Conservation (phyloP, 2,113 vertebrate species). For the Zosterops japonicus region DNA sequence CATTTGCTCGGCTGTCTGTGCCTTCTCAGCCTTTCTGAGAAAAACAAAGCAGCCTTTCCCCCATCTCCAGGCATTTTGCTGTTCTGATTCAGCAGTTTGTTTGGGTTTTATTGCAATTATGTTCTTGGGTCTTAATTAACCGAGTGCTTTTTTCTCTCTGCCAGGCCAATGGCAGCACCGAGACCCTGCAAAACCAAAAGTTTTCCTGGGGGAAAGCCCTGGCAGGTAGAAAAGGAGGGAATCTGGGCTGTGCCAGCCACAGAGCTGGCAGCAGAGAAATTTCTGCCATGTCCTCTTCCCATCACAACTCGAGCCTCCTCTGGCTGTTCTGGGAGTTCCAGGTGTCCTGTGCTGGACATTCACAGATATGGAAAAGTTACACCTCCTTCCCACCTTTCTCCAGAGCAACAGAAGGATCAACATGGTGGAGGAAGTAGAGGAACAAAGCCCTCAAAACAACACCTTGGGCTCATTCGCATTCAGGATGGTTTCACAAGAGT, state of each 20-base stretch:
- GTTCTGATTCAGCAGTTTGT: not conserved
- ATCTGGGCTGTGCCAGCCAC: not conserved
- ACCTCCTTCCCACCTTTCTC: not conserved
- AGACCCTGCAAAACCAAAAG: not conserved
- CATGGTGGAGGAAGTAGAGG: not conserved
- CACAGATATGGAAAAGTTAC: not conserved
- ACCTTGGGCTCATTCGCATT: not conserved
- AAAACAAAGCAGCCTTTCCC: not conserved
- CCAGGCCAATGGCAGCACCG: not conserved
- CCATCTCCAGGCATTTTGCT: not conserved
- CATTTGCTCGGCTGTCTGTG: not conserved
- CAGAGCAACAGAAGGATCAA: not conserved
- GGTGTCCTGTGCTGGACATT: not conserved
- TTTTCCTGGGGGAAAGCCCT: not conserved
- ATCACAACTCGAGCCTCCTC: not conserved
- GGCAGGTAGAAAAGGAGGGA: not conserved
- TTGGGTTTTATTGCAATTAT: not conserved
- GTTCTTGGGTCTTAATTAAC: slow-evolving; percentile 16
- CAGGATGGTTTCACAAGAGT: not conserved
- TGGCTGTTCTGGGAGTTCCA: not conserved
- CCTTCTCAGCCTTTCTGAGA: not conserved
- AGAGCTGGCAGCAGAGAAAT: not conserved
- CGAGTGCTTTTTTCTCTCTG: not conserved
- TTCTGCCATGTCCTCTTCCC: not conserved
- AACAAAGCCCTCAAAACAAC: not conserved